Evolutionary conservation across 2,113 vertebrate genomes (phyloP).

Genomic region (Grus americana): DNA sequence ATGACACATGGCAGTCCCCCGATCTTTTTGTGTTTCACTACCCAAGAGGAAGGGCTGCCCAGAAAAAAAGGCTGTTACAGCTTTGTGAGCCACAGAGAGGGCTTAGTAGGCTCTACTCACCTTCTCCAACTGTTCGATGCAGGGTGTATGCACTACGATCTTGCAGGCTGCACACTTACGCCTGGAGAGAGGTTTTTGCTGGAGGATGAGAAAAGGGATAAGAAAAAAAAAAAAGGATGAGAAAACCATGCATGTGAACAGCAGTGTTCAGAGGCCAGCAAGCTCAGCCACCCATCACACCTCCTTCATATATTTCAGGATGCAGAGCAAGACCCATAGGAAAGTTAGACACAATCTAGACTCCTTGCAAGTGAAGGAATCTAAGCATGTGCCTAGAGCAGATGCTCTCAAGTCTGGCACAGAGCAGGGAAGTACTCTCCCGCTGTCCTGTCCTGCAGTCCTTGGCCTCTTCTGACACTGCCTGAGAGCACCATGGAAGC

Average conservation of each 20-base stretch:
- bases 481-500: not conserved
- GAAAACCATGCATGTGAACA: not conserved
- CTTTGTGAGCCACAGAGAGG: not conserved
- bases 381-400: not conserved
- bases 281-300: not conserved
- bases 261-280: not conserved
- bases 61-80: not conserved
- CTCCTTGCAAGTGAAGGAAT: not conserved
- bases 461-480: not conserved
- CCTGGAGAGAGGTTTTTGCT: conserved; percentile 91
- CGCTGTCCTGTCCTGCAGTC: not conserved
- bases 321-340: not conserved
- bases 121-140: conserved; percentile 93
- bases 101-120: conserved; percentile 67
- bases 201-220: not conserved
- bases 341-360: not conserved
- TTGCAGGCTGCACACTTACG: conserved; percentile 95
- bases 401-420: not conserved
- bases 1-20: not conserved
- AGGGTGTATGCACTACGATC: conserved; percentile 90
- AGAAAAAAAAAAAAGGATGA: not conserved
- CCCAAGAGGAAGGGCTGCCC: not conserved
- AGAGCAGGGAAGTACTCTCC: not conserved
- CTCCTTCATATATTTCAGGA: not conserved
- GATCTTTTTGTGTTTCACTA: not conserved